phyloP scores from a whole-genome alignment of 2,797 vertebrate genomes.

The Crocodylus rhombifer region DNA sequence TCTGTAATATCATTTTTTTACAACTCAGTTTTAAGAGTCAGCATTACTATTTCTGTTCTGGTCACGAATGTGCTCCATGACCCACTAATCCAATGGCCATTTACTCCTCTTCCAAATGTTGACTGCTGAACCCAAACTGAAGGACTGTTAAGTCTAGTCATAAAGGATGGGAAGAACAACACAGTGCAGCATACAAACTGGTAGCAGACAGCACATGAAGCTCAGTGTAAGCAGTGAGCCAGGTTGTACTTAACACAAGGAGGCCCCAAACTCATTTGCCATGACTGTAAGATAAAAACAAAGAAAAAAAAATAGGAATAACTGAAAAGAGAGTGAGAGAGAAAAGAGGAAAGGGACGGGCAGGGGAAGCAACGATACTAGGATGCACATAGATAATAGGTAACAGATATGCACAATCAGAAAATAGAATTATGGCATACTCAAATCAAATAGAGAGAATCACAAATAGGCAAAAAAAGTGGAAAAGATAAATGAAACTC shows the following conservation, averaged over 20 bases:
- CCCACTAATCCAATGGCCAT: not conserved
- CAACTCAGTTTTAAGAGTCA: not conserved
- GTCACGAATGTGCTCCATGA: not conserved
- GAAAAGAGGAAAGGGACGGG: not conserved
- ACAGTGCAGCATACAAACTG: not conserved
- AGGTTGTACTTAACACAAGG: no score
- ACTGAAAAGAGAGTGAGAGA: not conserved
- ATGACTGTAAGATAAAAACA: not conserved
- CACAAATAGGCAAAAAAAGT: not conserved
- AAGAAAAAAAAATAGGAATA: not conserved
- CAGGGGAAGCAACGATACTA: not conserved
- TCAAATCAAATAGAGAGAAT: not conserved
- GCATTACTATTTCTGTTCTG: rapidly evolving
- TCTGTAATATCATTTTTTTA: not conserved
- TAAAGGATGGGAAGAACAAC: not conserved
- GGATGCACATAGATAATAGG: no score
- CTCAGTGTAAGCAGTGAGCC: not conserved
- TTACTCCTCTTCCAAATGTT: not conserved
- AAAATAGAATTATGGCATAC: no score
- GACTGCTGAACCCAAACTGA: not conserved
- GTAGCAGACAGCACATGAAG: not conserved
- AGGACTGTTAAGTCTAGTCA: not conserved
- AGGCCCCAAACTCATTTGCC: no score
- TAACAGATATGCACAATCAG: no score
- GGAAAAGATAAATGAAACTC: not conserved